phyloP scores from a whole-genome alignment of 2,888 invertebrate genomes.

The Eupithecia inturbata region DNA sequence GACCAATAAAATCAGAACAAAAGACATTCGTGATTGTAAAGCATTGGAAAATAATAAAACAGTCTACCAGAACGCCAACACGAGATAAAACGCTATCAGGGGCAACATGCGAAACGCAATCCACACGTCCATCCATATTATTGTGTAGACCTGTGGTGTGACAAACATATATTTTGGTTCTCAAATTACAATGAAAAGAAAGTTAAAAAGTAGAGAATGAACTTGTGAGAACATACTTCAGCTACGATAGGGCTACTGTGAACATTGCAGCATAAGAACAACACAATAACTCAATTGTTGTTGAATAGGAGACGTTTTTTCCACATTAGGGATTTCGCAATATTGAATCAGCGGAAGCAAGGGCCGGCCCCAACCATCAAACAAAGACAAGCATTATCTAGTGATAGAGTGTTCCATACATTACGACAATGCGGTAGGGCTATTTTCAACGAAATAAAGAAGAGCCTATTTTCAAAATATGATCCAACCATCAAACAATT shows the following conservation, averaged over 20 bases:
- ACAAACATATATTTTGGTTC: background rate
- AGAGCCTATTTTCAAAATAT: background rate
- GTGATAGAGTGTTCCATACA: conserved; percentile 3
- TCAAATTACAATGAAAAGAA: conserved; percentile 16
- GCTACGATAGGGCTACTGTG: conserved; percentile 5
- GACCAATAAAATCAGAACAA: conserved; percentile 47
- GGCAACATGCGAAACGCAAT: conserved; percentile 50
- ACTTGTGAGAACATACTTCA: background rate
- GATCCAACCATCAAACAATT: conserved; percentile 3
- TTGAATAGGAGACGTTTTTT: conserved; percentile 15
- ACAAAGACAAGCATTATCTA: conserved; percentile 5
- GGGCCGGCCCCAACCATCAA: conserved; percentile 2
- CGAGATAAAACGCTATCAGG: conserved; percentile 57
- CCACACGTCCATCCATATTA: conserved; percentile 13
- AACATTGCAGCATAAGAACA: conserved; percentile 5
- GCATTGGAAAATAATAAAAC: conserved; percentile 50
- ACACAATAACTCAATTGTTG: conserved; percentile 6
- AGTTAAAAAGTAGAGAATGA: background rate
- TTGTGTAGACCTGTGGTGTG: conserved; percentile 7
- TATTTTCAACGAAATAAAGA: background rate
- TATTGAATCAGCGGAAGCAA: conserved; percentile 12
- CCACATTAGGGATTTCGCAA: conserved; percentile 11
- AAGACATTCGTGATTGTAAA: conserved; percentile 43
- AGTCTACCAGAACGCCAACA: conserved; percentile 59
- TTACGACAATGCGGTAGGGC: background rate